Evolutionary conservation across 2,797 vertebrate species (phyloP), one percentile per base, ranked within the genome.

Genomic region (Nasua narica): DNA sequence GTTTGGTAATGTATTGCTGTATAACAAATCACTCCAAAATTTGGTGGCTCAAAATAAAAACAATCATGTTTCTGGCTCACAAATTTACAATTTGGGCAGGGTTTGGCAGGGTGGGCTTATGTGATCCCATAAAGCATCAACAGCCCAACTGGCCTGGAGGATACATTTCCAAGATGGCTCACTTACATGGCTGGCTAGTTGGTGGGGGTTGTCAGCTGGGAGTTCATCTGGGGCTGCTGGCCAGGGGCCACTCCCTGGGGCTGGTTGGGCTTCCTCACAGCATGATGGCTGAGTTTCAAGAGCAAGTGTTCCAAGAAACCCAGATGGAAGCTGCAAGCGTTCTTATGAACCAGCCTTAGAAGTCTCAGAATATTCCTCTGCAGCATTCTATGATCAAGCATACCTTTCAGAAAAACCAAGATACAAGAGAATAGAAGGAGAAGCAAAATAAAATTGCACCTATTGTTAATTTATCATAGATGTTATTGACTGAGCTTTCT

Each of bases 201-300:
- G 27, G 9, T 83, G 27, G 6, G 40, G 15, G 7, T 2, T 46
- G 18, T 87, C 78, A 46, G 29, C 69, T 83, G 62, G 40, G 43
- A 87, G 72, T 78, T 89, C 79, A 93, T 35, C 35, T 76, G 87
- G 67, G 46, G 54, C n/a, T 86, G 3, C 21, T 94, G 95, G 94
- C 84, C 67, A 65, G 32, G 21, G n/a, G 21, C 87, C 35, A 91
- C 10, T 50, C 54, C 60, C 37, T 69, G 32, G 13, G 48, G 56
- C 37, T 95, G 37, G 32, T 1, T 76, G 50, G 37, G 37, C 37
- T 96, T 91, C 87, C 84, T 95, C 74, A 79, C 74, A 95, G 37
- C 76, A 62, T 81, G 43, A 95, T 76, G n/a, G 84, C n/a, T 82
- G n/a, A 16, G 13, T 95, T 96, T 97, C 87, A 92, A 79, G 37